Base-by-base conservation (phyloP, 2,888 invertebrate species). In the Apantesis nais region DNA sequence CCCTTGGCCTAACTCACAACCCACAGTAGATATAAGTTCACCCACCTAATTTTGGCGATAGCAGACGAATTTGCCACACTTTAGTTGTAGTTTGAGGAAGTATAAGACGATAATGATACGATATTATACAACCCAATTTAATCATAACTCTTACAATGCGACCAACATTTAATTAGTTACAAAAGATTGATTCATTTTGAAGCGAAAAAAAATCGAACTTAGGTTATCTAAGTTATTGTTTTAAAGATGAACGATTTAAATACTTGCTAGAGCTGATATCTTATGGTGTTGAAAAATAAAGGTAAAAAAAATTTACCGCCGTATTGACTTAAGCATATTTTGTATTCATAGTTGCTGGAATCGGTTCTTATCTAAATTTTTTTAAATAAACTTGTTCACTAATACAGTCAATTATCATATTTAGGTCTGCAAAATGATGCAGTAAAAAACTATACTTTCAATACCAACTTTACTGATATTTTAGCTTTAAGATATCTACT, bases 11-110 rank as follows among this genome's bases (percentile, higher is more conserved):
- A 89, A 91, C 92, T 89, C 84, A 84, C 90, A 92, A 92, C 92
- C 83, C 91, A 82, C 83, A 77, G 82, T 80, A 91, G 92, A 94
- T 94, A 94, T 91, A 89, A 91, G 93, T 92, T 93, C 93, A 92
- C 88, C 91, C 92, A 93, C 94, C 93, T 88, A 94, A 92, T 93
- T 94, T 93, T 84, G 86, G 87, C 80, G 93, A 93, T 93, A 93
- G 88, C 86, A 79, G 78, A 82, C 83, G 73, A 87, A 88, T 89
- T 90, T 83, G 88, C 87, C 83, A 87, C 84, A 85, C 78, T 85
- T 85, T 78, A 81, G 83, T 80, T 84, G 83, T 78, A 79, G 79
- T 84, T 88, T 80, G 72, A 91, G 90, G 91, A 92, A 92, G 89
- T 89, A 77, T 80, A 73, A 74, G 81, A 78, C 74, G 77, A 82